Evolutionary conservation across 92 coral and sea anemone species (phyloP).

Genomic region (Scolanthus callimorphus): DNA sequence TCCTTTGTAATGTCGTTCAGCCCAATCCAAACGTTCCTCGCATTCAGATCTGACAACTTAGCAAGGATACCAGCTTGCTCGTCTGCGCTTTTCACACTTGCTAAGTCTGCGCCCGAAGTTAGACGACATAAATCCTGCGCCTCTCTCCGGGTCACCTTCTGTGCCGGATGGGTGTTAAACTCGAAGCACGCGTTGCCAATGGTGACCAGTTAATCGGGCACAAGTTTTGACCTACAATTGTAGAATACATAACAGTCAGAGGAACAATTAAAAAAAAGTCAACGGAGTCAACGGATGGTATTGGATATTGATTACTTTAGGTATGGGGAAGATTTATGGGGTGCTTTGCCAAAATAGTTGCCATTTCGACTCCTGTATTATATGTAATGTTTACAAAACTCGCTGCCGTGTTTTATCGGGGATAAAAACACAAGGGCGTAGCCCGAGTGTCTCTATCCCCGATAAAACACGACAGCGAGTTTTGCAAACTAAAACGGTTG

Average conservation of each 20-base stretch:
- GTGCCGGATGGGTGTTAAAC: conserved; percentile 72
- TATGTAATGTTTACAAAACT: too few relatives aligned
- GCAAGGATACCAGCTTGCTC: conserved; percentile 63
- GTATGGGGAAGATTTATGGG: too few relatives aligned
- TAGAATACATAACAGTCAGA: too few relatives aligned
- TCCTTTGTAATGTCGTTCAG: conserved; percentile 68
- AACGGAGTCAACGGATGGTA: background rate
- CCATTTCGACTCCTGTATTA: too few relatives aligned
- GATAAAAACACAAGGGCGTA: too few relatives aligned
- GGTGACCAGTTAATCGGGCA: conserved; percentile 81
- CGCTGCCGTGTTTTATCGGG: too few relatives aligned
- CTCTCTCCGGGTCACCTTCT: conserved; percentile 50
- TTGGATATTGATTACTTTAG: background rate
- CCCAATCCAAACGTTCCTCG: conserved; percentile 77
- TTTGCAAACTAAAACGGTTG: too few relatives aligned
- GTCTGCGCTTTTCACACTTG: conserved; percentile 50
- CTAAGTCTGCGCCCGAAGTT: conserved; percentile 53
- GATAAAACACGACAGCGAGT: too few relatives aligned
- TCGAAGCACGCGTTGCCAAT: conserved; percentile 83
- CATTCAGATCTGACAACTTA: conserved; percentile 40
- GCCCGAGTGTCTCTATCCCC: too few relatives aligned
- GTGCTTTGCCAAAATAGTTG: too few relatives aligned
- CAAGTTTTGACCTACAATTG: conserved; percentile 62
- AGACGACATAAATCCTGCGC: conserved; percentile 69
- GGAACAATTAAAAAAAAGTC: background rate